Base-by-base conservation (phyloP, 2,888 invertebrate genomes). In the Coenonympha glycerion region DNA sequence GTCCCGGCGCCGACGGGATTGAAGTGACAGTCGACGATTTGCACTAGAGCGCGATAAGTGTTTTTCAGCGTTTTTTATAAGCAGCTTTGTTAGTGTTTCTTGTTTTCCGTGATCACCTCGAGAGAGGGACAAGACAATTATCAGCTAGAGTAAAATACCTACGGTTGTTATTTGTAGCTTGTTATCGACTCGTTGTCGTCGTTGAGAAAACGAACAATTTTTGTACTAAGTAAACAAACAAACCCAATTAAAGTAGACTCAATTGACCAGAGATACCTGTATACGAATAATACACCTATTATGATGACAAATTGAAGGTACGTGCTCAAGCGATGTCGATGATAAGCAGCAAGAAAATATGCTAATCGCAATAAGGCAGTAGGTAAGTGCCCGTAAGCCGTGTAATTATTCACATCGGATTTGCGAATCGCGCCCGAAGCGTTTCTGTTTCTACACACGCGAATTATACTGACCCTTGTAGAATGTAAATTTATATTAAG, bases 361-460 rank as follows among this genome's bases (percentile, higher is more conserved):
- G 86, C 82, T 84, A 87, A 87, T 87, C 71, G 73, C 72, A 80
- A 73, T 83, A 86, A 86, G 86, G 83, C 84, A 85, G 81, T 85
- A 80, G 85, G 85, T 86, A 85, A 86, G 81, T 81, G 79, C 71
- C 79, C 79, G 77, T 85, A 87, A 85, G 83, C 86, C 83, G 74
- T 77, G 80, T 86, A 86, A 87, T 87, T 87, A 87, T 87, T 87
- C 87, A 84, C 86, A 79, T 82, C 76, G 82, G 84, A 84, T 85
- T 84, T 84, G 81, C 79, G 79, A 84, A 78, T 82, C 73, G 79
- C 78, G 81, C 85, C 82, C 65, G 78, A 63, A 77, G 84, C 83
- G 79, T 74, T n/a, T 82, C 71, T 75, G 73, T 76, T 79, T 78
- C 79, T 76, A 73, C 74, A 72, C 68, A 69, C 76, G 74, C 73